These are phyloP conservation scores for Trematomus bernacchii DNA, from an alignment of 2,797 vertebrate genomes.

Conservation along the genomic window DNA sequence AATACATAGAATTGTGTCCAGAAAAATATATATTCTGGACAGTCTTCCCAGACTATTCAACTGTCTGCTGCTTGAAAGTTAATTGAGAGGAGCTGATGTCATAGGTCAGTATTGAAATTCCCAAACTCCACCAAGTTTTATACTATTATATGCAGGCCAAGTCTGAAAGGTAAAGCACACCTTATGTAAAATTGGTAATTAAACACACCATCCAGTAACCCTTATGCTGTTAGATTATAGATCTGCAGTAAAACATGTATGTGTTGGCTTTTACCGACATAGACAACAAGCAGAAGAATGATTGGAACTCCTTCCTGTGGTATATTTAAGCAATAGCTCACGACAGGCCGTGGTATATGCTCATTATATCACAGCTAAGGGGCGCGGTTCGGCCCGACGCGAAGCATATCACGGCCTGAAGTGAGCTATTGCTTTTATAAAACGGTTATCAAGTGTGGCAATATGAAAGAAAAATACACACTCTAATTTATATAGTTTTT, in stretches of 20 bases:
- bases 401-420: too few relatives aligned
- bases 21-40: neutral
- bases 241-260: neutral
- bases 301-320: neutral
- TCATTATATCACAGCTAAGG: too few relatives aligned
- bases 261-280: neutral
- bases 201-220: neutral
- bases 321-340: too few relatives aligned
- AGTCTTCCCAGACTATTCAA: neutral
- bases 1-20: too few relatives aligned
- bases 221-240: neutral
- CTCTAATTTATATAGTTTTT: too few relatives aligned
- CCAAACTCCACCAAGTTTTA: neutral
- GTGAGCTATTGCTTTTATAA: too few relatives aligned
- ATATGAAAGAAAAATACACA: too few relatives aligned
- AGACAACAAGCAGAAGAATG: neutral
- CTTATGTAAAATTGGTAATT: slow-evolving; percentile 1
- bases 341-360: too few relatives aligned
- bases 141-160: neutral
- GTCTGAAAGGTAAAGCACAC: neutral
- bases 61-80: neutral
- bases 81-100: neutral
- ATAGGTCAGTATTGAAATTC: neutral
- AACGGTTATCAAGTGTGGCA: too few relatives aligned
- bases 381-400: too few relatives aligned